Base-by-base conservation (phyloP, 2,888 invertebrate genomes). In the Keiferia lycopersicella region DNA sequence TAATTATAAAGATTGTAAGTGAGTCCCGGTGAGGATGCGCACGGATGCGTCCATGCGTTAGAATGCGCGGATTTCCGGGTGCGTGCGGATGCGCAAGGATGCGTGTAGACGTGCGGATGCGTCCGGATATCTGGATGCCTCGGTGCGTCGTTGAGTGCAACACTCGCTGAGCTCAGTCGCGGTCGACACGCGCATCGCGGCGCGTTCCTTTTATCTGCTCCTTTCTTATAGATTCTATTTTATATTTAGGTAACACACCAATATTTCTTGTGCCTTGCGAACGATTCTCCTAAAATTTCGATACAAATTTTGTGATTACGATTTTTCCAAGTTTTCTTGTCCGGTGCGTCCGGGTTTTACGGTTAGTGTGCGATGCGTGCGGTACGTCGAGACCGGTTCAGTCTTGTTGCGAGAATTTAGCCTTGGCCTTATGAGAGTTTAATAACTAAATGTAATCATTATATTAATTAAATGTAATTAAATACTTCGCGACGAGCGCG, bases 381-480 rank as follows among this genome's bases (percentile, higher is more conserved):
- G 87, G 79, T 79, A 80, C 76, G 76, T 80, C 83, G 85, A 83
- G 81, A 80, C 77, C 81, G 77, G 85, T 85, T 87, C 87, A 87
- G 88, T 88, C 83, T 85, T 88, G 88, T 89, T 90, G 91, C 90
- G 91, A 90, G 91, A 91, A 91, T 91, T 91, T 91, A 91, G 91
- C 89, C 91, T 91, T 91, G 91, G 91, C 91, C 91, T 91, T 91
- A 91, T 92, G 90, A 92, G 84, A 91, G 87, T 90, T 85, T 86
- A 87, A 87, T 86, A 86, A 87, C 81, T 87, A 85, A 88, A 86
- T 90, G 82, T 91, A 91, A 90, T 89, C 87, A 87, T 84, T 86
- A 84, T 86, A 84, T 83, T 84, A 79, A 79, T 75, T 77, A 80
- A 83, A 85, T 85, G 79, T 86, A 83, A 81, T 80, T 74, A 84